Evolutionary conservation across 1,140 invertebrate species (phyloP).

Genomic region (Nylanderia fulva): DNA sequence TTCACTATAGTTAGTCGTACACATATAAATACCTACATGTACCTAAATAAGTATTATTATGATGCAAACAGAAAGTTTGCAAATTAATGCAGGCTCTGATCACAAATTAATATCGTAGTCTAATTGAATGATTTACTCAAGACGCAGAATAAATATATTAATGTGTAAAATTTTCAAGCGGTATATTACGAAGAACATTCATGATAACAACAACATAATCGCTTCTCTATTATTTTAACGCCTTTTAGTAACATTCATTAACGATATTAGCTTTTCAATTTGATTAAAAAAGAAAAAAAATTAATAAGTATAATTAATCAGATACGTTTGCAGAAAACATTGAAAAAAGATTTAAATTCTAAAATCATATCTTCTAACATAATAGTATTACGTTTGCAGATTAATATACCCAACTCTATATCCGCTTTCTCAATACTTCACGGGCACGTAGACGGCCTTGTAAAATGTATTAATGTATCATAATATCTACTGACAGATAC

Average conservation of each 20-base stretch:
- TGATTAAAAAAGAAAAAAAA: neutral
- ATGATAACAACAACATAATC: neutral
- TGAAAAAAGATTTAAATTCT: conserved; percentile 57
- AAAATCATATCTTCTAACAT: conserved; percentile 78
- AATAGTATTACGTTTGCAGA: neutral
- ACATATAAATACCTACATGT: too few relatives aligned
- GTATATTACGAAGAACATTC: neutral
- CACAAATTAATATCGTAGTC: too few relatives aligned
- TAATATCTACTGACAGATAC: neutral
- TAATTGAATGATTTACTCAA: too few relatives aligned
- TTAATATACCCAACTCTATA: neutral
- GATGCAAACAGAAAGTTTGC: too few relatives aligned
- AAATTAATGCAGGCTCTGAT: too few relatives aligned
- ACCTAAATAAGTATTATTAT: too few relatives aligned
- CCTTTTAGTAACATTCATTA: neutral
- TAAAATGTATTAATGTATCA: conserved; percentile 78
- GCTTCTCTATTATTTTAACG: neutral
- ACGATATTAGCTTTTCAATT: too few relatives aligned
- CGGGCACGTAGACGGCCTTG: conserved; percentile 61
- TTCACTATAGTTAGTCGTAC: too few relatives aligned
- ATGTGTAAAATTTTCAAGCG: neutral
- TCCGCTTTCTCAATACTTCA: conserved; percentile 61
- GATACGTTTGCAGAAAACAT: neutral
- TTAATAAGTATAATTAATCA: conserved; percentile 1
- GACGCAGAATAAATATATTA: too few relatives aligned